Conservation (phyloP, 2,797 vertebrate genomes). For the Anas bahamensis region DNA sequence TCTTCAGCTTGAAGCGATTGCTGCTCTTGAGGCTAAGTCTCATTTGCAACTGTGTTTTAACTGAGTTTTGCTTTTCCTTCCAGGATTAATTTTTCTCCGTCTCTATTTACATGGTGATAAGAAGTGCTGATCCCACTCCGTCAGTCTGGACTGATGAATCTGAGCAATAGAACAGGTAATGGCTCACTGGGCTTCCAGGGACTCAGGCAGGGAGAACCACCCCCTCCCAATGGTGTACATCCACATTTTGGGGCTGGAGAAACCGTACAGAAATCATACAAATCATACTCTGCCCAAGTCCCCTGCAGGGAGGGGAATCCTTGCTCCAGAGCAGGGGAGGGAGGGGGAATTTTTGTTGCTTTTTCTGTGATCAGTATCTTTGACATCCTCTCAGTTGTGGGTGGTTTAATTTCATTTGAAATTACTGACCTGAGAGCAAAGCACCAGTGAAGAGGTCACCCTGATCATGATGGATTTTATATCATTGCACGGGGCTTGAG, state of each 20-base stretch:
- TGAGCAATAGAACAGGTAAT: conserved; percentile 72
- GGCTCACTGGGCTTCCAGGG: not conserved
- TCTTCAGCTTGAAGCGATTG: not conserved
- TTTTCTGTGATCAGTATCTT: not conserved
- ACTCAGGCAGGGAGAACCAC: not conserved
- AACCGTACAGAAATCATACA: not conserved
- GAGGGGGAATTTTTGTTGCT: not conserved
- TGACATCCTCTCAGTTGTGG: not conserved
- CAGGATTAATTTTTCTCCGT: conserved; percentile 41
- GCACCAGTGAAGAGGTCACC: not conserved
- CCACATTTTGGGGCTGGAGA: not conserved
- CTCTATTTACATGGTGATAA: conserved; percentile 66
- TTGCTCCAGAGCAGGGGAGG: not conserved
- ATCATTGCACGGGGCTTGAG: not conserved
- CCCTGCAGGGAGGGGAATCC: not conserved
- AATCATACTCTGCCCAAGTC: not conserved
- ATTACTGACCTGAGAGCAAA: not conserved
- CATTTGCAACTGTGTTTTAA: conserved; percentile 8
- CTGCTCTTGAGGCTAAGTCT: not conserved
- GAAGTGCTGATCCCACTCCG: conserved; percentile 34
- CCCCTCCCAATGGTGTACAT: not conserved
- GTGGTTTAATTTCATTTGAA: not conserved
- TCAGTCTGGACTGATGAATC: conserved; percentile 70
- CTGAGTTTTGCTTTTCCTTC: conserved; percentile 33
- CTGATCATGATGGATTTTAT: not conserved